Conservation (phyloP, 2,797 vertebrate species). For the Labroides dimidiatus region DNA sequence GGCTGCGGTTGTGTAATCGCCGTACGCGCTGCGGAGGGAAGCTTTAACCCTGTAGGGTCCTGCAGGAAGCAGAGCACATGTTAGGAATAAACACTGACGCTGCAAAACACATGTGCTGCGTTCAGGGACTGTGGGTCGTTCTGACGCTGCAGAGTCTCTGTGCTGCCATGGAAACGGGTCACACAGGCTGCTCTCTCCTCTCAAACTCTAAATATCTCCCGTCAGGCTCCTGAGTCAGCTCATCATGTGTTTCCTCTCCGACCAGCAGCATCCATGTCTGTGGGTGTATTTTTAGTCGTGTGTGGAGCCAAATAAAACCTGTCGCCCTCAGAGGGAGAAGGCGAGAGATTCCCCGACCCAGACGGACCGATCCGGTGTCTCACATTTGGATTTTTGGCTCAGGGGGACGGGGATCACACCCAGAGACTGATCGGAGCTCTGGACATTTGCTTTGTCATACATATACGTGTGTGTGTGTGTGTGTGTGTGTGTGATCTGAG, state of each 20-base stretch:
- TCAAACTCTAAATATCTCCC: too few species aligned
- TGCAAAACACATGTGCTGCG: not conserved
- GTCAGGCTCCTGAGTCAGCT: not conserved
- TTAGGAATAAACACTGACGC: conserved; percentile 7
- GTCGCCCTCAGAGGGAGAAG: conserved; percentile 18
- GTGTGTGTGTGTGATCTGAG: too few species aligned
- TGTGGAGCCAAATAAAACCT: conserved; percentile 55
- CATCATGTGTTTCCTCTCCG: conserved; percentile 58
- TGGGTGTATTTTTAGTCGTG: conserved; percentile 41
- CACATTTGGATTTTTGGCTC: conserved; percentile 8
- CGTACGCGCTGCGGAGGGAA: not conserved
- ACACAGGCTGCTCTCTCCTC: too few species aligned
- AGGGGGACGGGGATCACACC: too few species aligned
- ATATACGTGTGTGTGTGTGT: too few species aligned
- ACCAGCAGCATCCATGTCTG: conserved; percentile 21
- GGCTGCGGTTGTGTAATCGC: conserved; percentile 55
- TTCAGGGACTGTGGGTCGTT: not conserved
- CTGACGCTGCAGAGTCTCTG: too few species aligned
- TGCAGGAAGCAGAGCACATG: conserved; percentile 8
- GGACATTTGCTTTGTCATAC: not conserved
- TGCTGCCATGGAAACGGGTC: too few species aligned
- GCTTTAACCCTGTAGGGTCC: conserved; percentile 36
- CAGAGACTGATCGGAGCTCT: not conserved
- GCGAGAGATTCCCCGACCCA: conserved; percentile 41
- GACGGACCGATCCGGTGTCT: conserved; percentile 27